A percentile compares a stretch with the other conserved stretches of the same genome.
Conservation (phyloP, 2,888 invertebrate species). For the Galerucella calmariensis region DNA sequence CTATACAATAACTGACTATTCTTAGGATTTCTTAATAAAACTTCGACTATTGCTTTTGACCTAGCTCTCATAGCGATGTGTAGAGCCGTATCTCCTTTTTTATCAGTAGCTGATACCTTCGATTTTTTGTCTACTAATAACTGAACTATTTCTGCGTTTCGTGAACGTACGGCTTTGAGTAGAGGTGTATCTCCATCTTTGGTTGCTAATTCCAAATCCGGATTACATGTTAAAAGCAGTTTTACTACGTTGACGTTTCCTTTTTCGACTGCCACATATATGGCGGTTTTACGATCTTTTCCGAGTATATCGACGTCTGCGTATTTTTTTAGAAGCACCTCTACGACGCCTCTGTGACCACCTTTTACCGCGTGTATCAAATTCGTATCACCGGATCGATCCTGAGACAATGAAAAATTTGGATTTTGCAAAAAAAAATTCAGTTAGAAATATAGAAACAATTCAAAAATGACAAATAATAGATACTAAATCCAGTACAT, state of each 20-base stretch:
- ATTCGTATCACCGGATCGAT: slow-evolving; percentile 93
- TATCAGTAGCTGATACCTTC: slow-evolving; percentile 90
- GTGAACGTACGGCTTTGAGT: slow-evolving; percentile 88
- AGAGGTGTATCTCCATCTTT: slow-evolving; percentile 96
- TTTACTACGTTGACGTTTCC: slow-evolving; percentile 88
- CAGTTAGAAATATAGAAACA: no score
- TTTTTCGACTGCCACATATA: slow-evolving; percentile 97
- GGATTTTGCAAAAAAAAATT: no score
- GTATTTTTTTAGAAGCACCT: slow-evolving; percentile 92
- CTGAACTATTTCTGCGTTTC: slow-evolving; percentile 92
- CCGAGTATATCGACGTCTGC: slow-evolving; percentile 96
- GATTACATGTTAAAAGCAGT: slow-evolving; percentile 86
- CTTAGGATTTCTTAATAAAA: slow-evolving; percentile 93
- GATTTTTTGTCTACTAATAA: slow-evolving; percentile 91
- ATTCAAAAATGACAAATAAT: no score
- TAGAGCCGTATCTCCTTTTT: slow-evolving; percentile 92
- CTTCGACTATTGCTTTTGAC: slow-evolving; percentile 92
- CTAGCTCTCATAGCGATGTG: slow-evolving; percentile 97
- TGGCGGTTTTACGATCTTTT: slow-evolving; percentile 94
- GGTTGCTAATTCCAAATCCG: slow-evolving; percentile 92
- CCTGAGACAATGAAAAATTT: slow-evolving; percentile 69
- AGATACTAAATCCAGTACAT: no score
- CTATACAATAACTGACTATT: slow-evolving; percentile 94
- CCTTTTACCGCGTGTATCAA: slow-evolving; percentile 96
- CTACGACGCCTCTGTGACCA: slow-evolving; percentile 91